phyloP scores from a whole-genome alignment of 1,140 invertebrate species.

The Eurosta solidaginis region DNA sequence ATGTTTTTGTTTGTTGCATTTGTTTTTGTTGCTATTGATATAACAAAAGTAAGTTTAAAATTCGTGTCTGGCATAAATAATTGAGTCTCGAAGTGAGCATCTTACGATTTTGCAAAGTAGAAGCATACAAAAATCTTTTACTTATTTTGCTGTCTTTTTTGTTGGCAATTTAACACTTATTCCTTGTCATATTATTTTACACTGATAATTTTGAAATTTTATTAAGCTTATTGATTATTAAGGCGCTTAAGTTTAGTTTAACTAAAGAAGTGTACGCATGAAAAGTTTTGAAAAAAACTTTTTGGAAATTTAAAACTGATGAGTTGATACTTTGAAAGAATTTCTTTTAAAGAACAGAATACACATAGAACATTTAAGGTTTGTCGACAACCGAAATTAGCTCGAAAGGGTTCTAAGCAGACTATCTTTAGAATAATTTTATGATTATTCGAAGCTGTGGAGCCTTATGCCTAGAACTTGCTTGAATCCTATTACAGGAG shows the following conservation, averaged over 20 bases:
- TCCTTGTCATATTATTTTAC: neutral
- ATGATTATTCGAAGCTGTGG: too few species aligned
- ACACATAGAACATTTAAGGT: too few species aligned
- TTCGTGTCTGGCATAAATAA: conserved; percentile 26
- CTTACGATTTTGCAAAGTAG: neutral
- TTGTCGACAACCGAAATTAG: too few species aligned
- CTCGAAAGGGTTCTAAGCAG: too few species aligned
- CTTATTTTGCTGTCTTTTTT: neutral
- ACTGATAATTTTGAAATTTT: neutral
- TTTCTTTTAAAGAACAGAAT: too few species aligned
- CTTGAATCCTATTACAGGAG: too few species aligned
- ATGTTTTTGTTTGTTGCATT: neutral
- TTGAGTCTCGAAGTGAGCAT: conserved; percentile 14
- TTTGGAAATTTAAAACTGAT: too few species aligned
- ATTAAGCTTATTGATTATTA: conserved; percentile 15
- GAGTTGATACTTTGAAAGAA: too few species aligned
- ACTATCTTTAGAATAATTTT: too few species aligned
- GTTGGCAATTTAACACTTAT: neutral
- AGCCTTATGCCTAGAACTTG: too few species aligned
- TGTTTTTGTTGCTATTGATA: neutral
- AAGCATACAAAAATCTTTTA: too few species aligned
- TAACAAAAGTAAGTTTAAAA: neutral
- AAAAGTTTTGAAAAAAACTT: neutral
- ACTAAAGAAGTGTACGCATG: neutral
- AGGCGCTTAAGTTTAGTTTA: neutral